Evolutionary conservation across 1,140 invertebrate genomes (phyloP), one percentile per base, ranked within the genome.

Genomic region (Rhizoglyphus robini): DNA sequence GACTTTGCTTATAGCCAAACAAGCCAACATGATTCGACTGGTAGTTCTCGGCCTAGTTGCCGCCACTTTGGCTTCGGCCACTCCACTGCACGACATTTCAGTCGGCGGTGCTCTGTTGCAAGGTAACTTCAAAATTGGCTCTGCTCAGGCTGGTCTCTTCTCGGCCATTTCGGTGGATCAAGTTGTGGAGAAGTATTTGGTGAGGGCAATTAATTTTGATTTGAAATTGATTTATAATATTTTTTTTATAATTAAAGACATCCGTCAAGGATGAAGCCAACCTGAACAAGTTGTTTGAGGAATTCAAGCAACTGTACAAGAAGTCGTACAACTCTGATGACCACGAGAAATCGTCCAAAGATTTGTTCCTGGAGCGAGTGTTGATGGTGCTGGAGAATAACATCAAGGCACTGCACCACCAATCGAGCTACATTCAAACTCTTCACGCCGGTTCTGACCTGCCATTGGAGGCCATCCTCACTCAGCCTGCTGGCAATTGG

Each of bases 291-390:
- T 11, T 60, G 5, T 60, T 60, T 18, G 25, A 41, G 4, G 61
- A 63, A 49, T 63, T 63, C 23, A 63, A 57, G 34, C 18, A 54
- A 3, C 18, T 15, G 34, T 63, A 36, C 61, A 30, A 47, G 3
- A 63, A 63, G 23, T 46, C 32, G 32, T 63, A 63, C 32, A 57
- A 63, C 25, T 11, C 23, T 5, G 20, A 8, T 27, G 51, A 54
- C 8, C 51, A 54, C 20, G 31, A 54, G 5, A 11, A n/a, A 30
- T n/a, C 3, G 15, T 20, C 27, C 8, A 5, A 3, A 4, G 23
- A 63, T 4, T 32, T 27, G 23, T 54, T 54, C 31, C 8, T 8
- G 8, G 15, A 32, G 15, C 51, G 51, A 25, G 4, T 54, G 31
- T 23, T 15, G 5, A 4, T 41, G 8, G 46, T 63, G 25, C 32